A percentile compares a stretch with the other conserved stretches of the same genome.
These are phyloP conservation scores for Odontamblyopus lacepedii DNA, from an alignment of 2,797 vertebrate species.

Conservation along the genomic window DNA sequence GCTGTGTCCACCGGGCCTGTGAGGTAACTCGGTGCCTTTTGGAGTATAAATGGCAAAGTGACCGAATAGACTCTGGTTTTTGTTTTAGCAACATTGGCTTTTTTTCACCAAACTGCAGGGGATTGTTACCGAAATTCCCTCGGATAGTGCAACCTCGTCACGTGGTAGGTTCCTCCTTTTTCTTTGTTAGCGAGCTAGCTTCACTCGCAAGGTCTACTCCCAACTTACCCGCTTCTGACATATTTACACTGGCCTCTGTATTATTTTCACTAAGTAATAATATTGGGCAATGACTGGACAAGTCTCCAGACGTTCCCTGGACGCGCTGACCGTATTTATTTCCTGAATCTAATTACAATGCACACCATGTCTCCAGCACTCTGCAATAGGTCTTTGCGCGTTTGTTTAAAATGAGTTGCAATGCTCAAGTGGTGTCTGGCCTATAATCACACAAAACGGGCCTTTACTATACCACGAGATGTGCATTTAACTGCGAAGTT, in stretches of 20 bases:
- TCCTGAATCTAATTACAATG: conserved; percentile 59
- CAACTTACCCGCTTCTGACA: conserved; percentile 58
- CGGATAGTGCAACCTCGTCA: conserved; percentile 91
- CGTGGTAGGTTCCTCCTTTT: conserved; percentile 95
- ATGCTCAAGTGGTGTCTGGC: conserved; percentile 3
- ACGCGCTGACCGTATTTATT: conserved; percentile 45
- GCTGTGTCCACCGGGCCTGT: conserved; percentile 52
- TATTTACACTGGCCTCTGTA: conserved; percentile 25
- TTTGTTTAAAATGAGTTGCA: conserved; percentile 51
- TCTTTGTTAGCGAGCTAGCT: conserved; percentile 88
- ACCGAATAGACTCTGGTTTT: conserved; percentile 37
- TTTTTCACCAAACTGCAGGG: conserved; percentile 83
- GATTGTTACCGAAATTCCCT: conserved; percentile 90
- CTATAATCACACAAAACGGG: background rate
- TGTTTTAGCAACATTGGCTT: conserved; percentile 48
- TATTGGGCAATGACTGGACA: background rate
- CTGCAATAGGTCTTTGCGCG: conserved; percentile 29
- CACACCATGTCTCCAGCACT: conserved; percentile 45
- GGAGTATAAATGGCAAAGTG: conserved; percentile 62
- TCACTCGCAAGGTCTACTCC: conserved; percentile 55
- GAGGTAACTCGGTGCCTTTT: conserved; percentile 35
- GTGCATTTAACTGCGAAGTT: background rate
- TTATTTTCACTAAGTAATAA: background rate
- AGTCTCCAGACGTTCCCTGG: conserved; percentile 9
- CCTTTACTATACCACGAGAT: background rate